A percentile compares a stretch with the other conserved stretches of the same genome.
These are phyloP conservation scores for Syrphus vitripennis DNA, from an alignment of 2,888 invertebrate species.

Conservation along the genomic window DNA sequence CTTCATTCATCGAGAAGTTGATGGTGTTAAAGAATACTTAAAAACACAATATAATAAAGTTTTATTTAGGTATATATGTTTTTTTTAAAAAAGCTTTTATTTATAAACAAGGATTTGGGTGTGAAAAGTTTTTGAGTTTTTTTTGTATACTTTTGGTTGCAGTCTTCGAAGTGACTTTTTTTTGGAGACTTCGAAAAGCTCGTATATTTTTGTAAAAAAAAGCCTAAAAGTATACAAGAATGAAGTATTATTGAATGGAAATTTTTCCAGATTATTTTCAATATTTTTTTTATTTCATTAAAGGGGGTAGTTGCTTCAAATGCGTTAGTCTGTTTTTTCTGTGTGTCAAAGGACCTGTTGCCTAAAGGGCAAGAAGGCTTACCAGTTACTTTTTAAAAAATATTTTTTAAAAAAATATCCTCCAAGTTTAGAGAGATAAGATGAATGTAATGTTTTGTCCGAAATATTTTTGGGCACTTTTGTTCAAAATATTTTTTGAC, in stretches of 20 bases:
- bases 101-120: neutral
- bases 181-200: conserved; percentile 20
- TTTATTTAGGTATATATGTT: neutral
- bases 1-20: neutral
- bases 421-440: no score
- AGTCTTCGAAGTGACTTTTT: neutral
- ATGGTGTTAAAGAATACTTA: neutral
- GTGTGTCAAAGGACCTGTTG: no score
- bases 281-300: no score
- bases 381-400: no score
- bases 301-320: no score
- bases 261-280: no score
- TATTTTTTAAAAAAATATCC: no score
- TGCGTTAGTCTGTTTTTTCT: no score
- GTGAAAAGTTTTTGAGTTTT: neutral
- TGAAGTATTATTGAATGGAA: neutral
- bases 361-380: no score
- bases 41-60: neutral
- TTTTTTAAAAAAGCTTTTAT: neutral
- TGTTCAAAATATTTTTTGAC: no score
- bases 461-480: no score
- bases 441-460: no score
- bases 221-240: conserved; percentile 7
- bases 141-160: neutral
- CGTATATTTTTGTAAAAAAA: neutral